These are phyloP conservation scores for Tapirus indicus DNA, from an alignment of 2,797 vertebrate species.

Conservation along the genomic window DNA sequence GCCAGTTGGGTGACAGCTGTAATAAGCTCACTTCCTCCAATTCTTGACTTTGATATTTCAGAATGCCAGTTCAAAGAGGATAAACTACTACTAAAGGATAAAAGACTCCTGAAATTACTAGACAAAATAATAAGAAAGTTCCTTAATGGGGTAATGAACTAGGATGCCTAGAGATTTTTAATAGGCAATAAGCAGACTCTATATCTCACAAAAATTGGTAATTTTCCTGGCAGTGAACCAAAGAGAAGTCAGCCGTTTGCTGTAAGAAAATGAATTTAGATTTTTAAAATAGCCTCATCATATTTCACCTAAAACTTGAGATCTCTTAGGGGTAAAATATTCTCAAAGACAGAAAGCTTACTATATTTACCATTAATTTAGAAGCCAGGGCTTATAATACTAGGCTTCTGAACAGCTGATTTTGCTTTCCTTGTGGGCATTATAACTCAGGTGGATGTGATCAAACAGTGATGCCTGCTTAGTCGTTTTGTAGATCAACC, in stretches of 20 bases:
- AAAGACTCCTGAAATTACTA: background rate
- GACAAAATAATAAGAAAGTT: slow-evolving; percentile 26
- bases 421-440: background rate
- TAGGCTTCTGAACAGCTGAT: background rate
- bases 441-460: background rate
- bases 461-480: background rate
- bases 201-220: background rate
- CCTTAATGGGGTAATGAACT: background rate
- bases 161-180: slow-evolving; percentile 32
- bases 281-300: slow-evolving; percentile 35
- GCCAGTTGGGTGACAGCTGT: background rate
- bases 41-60: slow-evolving; percentile 9
- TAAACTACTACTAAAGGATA: background rate
- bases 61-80: slow-evolving; percentile 28
- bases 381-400: background rate
- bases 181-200: background rate
- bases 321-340: background rate
- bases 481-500: background rate
- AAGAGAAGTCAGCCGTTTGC: background rate
- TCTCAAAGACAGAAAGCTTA: background rate
- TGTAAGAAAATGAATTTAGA: background rate
- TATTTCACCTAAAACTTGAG: background rate
- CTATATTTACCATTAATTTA: slow-evolving; percentile 8
- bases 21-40: slow-evolving; percentile 20
- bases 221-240: background rate